Conservation (phyloP, 2,888 invertebrate species). For the Euclidia mi region DNA sequence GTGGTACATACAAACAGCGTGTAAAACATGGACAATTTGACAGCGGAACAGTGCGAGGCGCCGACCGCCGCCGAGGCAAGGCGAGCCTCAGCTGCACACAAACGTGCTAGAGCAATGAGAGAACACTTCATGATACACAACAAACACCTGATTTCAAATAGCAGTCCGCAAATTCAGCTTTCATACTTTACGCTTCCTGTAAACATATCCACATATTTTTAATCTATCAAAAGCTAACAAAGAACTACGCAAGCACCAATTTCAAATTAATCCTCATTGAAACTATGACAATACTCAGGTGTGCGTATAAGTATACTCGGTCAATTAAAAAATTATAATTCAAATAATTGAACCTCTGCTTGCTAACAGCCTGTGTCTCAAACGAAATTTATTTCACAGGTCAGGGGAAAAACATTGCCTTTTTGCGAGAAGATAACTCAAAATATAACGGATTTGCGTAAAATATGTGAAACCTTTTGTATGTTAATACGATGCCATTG, state of each 20-base stretch:
- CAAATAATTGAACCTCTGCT: slow-evolving; percentile 60
- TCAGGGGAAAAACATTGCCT: slow-evolving; percentile 80
- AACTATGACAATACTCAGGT: slow-evolving; percentile 22
- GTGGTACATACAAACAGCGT: slow-evolving; percentile 34
- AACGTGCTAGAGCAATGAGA: slow-evolving; percentile 50
- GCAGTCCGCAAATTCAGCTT: slow-evolving; percentile 27
- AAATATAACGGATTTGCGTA: slow-evolving; percentile 88
- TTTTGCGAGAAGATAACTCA: slow-evolving; percentile 86
- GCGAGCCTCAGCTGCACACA: slow-evolving; percentile 55
- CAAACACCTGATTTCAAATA: slow-evolving; percentile 41
- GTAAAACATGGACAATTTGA: slow-evolving; percentile 57
- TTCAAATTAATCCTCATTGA: slow-evolving; percentile 12
- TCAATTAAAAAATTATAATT: slow-evolving; percentile 65
- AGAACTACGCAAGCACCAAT: neutral
- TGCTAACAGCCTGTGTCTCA: slow-evolving; percentile 66
- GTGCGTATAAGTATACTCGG: slow-evolving; percentile 23
- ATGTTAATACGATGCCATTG: slow-evolving; percentile 89
- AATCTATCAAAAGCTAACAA: slow-evolving; percentile 3
- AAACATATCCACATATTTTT: neutral
- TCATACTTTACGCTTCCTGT: slow-evolving; percentile 4
- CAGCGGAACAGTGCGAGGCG: slow-evolving; percentile 46
- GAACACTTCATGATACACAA: slow-evolving; percentile 44
- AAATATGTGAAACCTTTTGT: slow-evolving; percentile 90
- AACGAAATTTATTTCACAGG: slow-evolving; percentile 82
- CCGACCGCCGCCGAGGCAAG: slow-evolving; percentile 24